Evolutionary conservation across 1,140 invertebrate species (phyloP).

Genomic region (Drosophila bocki): DNA sequence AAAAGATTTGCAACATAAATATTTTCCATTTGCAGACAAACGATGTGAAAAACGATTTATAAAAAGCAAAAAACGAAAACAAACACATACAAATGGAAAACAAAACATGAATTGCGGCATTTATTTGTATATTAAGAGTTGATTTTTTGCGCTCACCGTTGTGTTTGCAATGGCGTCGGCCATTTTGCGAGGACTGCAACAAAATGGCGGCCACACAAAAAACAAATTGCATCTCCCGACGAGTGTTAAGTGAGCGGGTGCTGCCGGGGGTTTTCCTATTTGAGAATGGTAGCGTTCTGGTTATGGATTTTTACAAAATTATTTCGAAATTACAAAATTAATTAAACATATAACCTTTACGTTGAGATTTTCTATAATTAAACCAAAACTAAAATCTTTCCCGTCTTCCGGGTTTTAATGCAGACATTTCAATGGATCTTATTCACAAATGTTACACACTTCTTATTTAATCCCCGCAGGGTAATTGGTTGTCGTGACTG

Average conservation of each 20-base stretch:
- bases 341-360: no score
- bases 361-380: no score
- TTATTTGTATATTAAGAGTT: slow-evolving; percentile 78
- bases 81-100: slow-evolving; percentile 26
- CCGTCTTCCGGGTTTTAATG: background rate
- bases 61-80: slow-evolving; percentile 9
- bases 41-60: slow-evolving; percentile 58
- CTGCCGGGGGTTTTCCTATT: background rate
- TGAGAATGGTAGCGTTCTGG: background rate
- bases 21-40: slow-evolving; percentile 67
- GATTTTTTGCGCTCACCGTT: slow-evolving; percentile 52
- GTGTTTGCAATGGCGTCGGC: slow-evolving; percentile 43
- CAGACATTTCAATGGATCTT: background rate
- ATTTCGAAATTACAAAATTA: no score
- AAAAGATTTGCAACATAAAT: slow-evolving; percentile 79
- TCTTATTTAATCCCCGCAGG: background rate
- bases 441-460: background rate
- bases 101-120: slow-evolving; percentile 66
- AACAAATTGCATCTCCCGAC: slow-evolving; percentile 66
- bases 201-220: slow-evolving; percentile 70
- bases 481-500: slow-evolving; percentile 1
- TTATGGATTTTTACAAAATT: background rate
- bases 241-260: slow-evolving; percentile 64
- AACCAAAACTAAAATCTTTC: background rate
- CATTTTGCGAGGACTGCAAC: slow-evolving; percentile 69